Base-by-base conservation (phyloP, 2,113 vertebrate species). In the Pipa parva region DNA sequence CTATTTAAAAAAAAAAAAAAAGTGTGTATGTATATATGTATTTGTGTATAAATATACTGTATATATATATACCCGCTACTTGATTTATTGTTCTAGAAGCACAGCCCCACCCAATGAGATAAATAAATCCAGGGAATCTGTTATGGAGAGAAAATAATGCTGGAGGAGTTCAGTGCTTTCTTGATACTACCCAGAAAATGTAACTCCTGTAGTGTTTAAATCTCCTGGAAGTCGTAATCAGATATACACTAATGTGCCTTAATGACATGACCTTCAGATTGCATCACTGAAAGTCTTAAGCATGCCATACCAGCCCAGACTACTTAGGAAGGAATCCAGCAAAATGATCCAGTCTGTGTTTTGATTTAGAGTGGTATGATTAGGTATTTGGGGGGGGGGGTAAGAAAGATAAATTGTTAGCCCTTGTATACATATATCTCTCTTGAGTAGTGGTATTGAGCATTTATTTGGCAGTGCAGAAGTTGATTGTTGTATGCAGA, bases 231-330 rank as follows among this genome's bases (percentile, higher is more conserved):
- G 12, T 51, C 33, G 50, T 56, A 61, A 54, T 61, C 57, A 42
- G 48, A 69, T 48, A 22, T 68, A 51, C 56, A 68, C 65, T 36
- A 50, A 52, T 39, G 66, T 69, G 66, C 66, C 66, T 69, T 69
- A 69, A 39, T 28, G 17, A 61, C n/a, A 61, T 17, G 24, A 54
- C 33, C 24, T 29, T 49, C 36, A 51, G 57, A 29, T 39, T 31
- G 25, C 52, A 64, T 45, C 63, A 56, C 63, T 20, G 24, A 59
- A 18, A 68, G 65, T 68, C 65, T 68, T 59, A 68, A 59, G 10
- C 29, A 18, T 26, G 10, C 50, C 4, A 27, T 25, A 21, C 33
- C 37, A 9, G 15, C 51, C 50, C 29, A 52, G 18, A 26, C 12
- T 11, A 20, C 28, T 4, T 24, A n/a, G n/a, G n/a, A n/a, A n/a